Base-by-base conservation (phyloP, 2,797 vertebrate species). In the Epinephelus coioides region DNA sequence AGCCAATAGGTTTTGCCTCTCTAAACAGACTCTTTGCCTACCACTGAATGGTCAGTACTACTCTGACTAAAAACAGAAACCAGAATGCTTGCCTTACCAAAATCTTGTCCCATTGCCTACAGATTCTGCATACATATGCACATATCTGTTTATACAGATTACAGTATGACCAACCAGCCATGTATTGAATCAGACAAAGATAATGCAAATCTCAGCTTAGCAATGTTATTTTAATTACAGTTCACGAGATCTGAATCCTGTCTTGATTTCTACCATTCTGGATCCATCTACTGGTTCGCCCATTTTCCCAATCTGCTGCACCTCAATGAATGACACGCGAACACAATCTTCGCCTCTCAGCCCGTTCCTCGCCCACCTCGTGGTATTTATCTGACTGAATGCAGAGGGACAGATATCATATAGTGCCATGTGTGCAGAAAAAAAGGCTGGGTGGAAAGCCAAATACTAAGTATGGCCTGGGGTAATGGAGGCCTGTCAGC, bases 341-440 rank as follows among this genome's bases (percentile, higher is more conserved):
- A 69, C n/a, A 54, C 23, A 69, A 43, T 84, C 70, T 73, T 57
- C 5, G 47, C 71, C 64, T 72, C 55, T 70, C 75, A 77, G 59
- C 76, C 61, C 66, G 50, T 83, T 73, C 66, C 68, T 79, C 75
- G 47, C 73, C 90, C 86, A 94, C 90, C 83, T 86, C 11, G 57
- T 94, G 94, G 91, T 94, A 95, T 96, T 96, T 94, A 82, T 81
- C 74, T 89, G 93, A 94, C 82, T 88, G 82, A 91, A 96, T 95
- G 78, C 85, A 88, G 84, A 94, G 71, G 78, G 95, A 95, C 94
- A 93, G 89, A 91, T 92, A 94, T 95, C 94, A 93, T 94, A 94
- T 81, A 92, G 91, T 83, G 83, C 68, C 51, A 83, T 76, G 85
- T 89, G 89, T 71, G 82, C 70, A 83, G 87, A 83, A 91, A 91